Percentiles rank a stretch among this genome's conserved stretches.
Conservation (phyloP, 2,888 invertebrate genomes). For the Cephonodes hylas region DNA sequence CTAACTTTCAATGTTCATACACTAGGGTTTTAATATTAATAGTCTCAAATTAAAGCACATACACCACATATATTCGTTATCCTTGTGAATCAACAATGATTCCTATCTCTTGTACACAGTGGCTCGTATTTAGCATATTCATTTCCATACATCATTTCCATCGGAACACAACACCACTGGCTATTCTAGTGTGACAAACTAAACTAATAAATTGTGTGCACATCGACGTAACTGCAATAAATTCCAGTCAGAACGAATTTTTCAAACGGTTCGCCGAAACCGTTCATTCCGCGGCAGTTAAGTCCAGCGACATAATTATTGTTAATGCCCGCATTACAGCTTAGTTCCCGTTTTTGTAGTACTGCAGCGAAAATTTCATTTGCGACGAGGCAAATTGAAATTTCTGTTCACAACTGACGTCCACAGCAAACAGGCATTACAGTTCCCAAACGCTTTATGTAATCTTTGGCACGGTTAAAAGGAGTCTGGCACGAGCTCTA, state of each 20-base stretch:
- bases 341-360: neutral
- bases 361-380: neutral
- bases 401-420: neutral
- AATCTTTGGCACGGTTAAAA: neutral
- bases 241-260: neutral
- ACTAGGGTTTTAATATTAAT: no score
- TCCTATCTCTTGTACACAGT: no score
- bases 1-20: no score
- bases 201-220: neutral
- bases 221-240: neutral
- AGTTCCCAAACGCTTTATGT: neutral
- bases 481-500: neutral
- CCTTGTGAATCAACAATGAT: no score
- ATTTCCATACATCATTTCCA: neutral
- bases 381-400: neutral
- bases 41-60: no score
- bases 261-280: neutral
- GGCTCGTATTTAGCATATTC: neutral
- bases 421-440: neutral
- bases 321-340: neutral
- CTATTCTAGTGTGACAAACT: neutral
- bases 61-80: no score
- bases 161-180: neutral
- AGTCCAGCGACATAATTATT: neutral
- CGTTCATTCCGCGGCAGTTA: neutral